Evolutionary conservation across 2,113 vertebrate genomes (phyloP), one percentile per base, ranked within the genome.

Genomic region (Bucco capensis): DNA sequence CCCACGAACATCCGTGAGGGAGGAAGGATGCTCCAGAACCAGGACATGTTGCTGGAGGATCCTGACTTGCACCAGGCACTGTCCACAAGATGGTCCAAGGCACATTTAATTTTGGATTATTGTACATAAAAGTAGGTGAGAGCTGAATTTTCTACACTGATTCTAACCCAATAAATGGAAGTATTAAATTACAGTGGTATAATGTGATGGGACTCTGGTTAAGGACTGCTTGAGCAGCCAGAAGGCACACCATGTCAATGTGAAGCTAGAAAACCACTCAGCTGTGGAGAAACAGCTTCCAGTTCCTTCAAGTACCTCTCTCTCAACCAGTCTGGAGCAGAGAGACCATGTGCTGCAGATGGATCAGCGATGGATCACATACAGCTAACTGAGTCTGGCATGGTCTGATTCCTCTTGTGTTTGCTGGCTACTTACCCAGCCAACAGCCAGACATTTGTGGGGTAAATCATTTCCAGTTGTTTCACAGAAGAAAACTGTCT

Each of bases 401-500:
- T 94, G 89, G 74, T 89, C 78, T 93, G 96, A 95, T 75, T 95
- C 81, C 92, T 94, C 95, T 95, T 65, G 69, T 86, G 84, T 79
- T 96, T 90, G 88, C 95, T 96, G 95, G 95, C 96, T 96, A 92
- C 77, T 92, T 83, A 96, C 93, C 89, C 93, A 93, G 95, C 82
- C 86, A 93, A 93, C 93, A 96, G 92, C 70, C 91, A 96, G 86
- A 90, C 96, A 49, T 96, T 96, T 95, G 84, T 91, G 95, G 95
- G 93, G 93, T 95, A 94, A 96, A 96, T 96, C 24, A 96, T 83
- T 96, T 94, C 93, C 95, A 96, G 90, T 95, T 96, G 96, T 94
- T 96, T 93, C 93, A 94, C 96, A 96, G 92, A 89, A 93, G 71
- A 94, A 66, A 89, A 90, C 56, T 91, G 84, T 93, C 84, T 71